A percentile compares a stretch with the other conserved stretches of the same genome.
These are phyloP conservation scores for Lampris megalopsis DNA, from an alignment of 2,113 vertebrate species.

Conservation along the genomic window DNA sequence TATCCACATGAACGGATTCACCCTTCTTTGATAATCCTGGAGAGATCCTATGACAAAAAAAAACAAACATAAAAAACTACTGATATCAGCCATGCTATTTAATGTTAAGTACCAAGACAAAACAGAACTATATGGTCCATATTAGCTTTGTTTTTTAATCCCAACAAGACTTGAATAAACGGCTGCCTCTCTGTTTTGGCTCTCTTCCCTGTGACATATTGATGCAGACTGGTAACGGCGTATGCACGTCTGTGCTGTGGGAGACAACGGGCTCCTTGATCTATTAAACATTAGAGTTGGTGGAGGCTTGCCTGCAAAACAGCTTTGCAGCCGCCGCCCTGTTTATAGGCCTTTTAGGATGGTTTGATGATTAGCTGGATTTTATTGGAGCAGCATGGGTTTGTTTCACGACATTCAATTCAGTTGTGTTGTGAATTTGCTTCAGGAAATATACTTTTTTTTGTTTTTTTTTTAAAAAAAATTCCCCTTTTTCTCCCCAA, in stretches of 20 bases:
- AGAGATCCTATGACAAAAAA: no score
- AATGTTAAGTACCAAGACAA: neutral
- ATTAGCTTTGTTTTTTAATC: neutral
- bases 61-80: no score
- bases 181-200: slow-evolving; percentile 7
- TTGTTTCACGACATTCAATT: no score
- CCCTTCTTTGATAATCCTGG: no score
- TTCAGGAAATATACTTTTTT: neutral
- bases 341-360: no score
- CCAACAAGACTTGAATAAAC: neutral
- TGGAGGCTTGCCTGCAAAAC: neutral
- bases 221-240: slow-evolving; percentile 19
- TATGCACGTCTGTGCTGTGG: slow-evolving; percentile 38
- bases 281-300: slow-evolving; percentile 41
- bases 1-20: no score
- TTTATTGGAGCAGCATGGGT: no score
- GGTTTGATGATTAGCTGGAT: no score
- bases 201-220: slow-evolving; percentile 23
- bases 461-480: neutral
- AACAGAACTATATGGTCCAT: slow-evolving; percentile 9
- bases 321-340: no score
- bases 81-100: neutral
- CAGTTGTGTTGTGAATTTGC: neutral
- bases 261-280: slow-evolving; percentile 40
- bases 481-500: no score